Percentiles rank a stretch among this genome's conserved stretches.
Evolutionary conservation across 2,113 vertebrate species (phyloP).

Genomic region (Pteropus alecto): DNA sequence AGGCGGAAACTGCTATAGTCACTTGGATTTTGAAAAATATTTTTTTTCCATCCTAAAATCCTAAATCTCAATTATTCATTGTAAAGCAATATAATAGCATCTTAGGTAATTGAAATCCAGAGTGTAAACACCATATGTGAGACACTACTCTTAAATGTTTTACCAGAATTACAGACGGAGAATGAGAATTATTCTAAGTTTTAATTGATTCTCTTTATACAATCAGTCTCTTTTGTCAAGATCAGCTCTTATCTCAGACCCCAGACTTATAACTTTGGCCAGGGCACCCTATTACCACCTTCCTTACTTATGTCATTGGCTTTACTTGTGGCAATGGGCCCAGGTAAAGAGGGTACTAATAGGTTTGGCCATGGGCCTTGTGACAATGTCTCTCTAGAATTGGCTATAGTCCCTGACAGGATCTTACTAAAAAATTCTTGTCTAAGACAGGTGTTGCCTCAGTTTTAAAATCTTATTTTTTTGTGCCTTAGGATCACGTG

Average conservation of each 20-base stretch:
- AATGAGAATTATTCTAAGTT: constrained; percentile 26
- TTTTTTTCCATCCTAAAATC: background rate
- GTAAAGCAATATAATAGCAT: constrained; percentile 40
- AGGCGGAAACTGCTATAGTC: constrained; percentile 1
- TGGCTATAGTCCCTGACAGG: background rate
- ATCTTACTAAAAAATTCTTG: background rate
- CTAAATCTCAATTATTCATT: constrained; percentile 45
- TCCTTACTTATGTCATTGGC: background rate
- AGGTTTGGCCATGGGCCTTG: background rate
- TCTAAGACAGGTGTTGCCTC: background rate
- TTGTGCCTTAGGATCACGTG: background rate
- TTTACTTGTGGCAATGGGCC: background rate
- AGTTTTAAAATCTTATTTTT: background rate
- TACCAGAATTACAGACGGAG: constrained; percentile 22
- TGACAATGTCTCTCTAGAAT: background rate
- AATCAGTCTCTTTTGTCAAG: background rate
- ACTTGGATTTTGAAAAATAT: constrained; percentile 24
- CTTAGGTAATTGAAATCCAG: constrained; percentile 22
- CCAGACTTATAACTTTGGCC: background rate
- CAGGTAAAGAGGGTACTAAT: background rate
- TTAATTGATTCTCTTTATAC: constrained; percentile 8
- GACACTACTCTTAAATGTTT: constrained; percentile 44
- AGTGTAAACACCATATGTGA: constrained; percentile 40
- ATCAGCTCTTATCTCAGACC: background rate
- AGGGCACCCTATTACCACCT: background rate